These are phyloP conservation scores for Doryteuthis pealeii DNA, from an alignment of 1,140 invertebrate species.

Conservation along the genomic window DNA sequence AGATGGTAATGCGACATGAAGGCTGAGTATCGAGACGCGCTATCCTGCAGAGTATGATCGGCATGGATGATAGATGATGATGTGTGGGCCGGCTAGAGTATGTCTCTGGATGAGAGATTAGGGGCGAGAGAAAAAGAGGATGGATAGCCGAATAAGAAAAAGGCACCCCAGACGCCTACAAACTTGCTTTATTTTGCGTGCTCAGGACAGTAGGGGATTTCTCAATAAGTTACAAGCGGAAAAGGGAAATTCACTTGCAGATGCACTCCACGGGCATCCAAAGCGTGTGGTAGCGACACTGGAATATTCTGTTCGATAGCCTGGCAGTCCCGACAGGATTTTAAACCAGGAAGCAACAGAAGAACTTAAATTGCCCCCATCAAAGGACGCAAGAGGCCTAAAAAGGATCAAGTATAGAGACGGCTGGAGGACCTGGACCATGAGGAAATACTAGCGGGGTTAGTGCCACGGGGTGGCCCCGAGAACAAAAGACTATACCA, in stretches of 20 bases:
- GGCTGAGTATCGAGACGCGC: too few relatives aligned
- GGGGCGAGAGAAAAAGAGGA: too few relatives aligned
- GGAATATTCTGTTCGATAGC: too few relatives aligned
- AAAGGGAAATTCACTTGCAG: conserved; percentile 9
- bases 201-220: conserved; percentile 26
- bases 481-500: background rate
- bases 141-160: too few relatives aligned
- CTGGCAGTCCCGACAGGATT: too few relatives aligned
- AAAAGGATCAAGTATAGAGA: conserved; percentile 11
- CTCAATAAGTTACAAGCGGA: conserved; percentile 21
- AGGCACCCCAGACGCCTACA: conserved; percentile 26
- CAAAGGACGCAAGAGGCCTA: background rate
- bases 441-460: background rate
- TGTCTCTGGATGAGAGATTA: too few relatives aligned
- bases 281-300: too few relatives aligned
- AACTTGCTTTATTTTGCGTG: conserved; percentile 18
- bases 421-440: conserved; percentile 7
- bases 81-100: too few relatives aligned
- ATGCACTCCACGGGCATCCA: conserved; percentile 11
- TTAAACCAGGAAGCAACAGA: background rate
- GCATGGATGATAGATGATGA: too few relatives aligned
- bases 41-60: too few relatives aligned
- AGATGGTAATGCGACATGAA: too few relatives aligned
- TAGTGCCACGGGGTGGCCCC: conserved; percentile 20
- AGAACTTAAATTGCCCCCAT: background rate